phyloP scores from a whole-genome alignment of 2,113 vertebrate genomes.

The Mormyrus lacerda region DNA sequence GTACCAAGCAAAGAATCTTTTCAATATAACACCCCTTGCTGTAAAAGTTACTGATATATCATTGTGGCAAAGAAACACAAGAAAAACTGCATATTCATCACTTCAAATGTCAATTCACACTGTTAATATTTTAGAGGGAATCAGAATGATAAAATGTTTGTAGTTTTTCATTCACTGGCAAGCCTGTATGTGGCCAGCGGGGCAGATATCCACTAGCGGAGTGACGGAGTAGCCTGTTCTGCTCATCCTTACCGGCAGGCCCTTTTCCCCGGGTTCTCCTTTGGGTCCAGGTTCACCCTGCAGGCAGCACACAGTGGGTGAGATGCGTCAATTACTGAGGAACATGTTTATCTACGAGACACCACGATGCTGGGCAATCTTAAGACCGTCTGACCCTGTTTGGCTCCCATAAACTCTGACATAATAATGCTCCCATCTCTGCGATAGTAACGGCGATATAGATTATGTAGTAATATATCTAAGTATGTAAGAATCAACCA shows the following conservation, averaged over 20 bases:
- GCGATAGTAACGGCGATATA: neutral
- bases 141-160: conserved; percentile 33
- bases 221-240: neutral
- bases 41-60: neutral
- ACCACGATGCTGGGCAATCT: neutral
- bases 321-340: neutral
- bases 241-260: conserved; percentile 79
- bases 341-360: neutral
- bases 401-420: neutral
- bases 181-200: neutral
- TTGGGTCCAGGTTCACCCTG: conserved; percentile 77
- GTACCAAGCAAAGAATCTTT: neutral
- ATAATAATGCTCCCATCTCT: neutral
- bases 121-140: conserved; percentile 51
- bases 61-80: neutral
- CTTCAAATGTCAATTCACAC: neutral
- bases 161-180: neutral
- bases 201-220: neutral
- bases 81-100: neutral
- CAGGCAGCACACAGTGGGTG: neutral
- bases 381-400: neutral
- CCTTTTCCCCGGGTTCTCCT: conserved; percentile 84
- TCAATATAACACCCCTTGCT: neutral
- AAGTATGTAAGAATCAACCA: neutral
- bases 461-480: neutral